Conservation (phyloP, 2,888 invertebrate genomes). For the Morpho deidamia region DNA sequence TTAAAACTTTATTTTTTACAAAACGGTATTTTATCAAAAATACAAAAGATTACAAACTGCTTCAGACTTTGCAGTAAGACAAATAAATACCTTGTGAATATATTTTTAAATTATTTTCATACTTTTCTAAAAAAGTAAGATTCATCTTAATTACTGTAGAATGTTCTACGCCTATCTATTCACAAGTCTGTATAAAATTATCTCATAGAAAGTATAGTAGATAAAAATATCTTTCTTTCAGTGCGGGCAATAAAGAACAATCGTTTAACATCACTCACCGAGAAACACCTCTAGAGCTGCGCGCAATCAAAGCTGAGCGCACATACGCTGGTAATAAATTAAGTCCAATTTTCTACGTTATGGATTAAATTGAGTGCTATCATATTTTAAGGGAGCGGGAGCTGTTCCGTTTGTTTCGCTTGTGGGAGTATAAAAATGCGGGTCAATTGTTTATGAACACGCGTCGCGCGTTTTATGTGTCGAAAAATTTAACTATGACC, state of each 20-base stretch:
- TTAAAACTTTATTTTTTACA: too few species aligned
- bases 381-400: slow-evolving; percentile 16
- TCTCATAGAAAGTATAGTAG: neutral
- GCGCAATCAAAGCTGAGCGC: slow-evolving; percentile 9
- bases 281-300: slow-evolving; percentile 8
- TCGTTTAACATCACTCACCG: slow-evolving; percentile 8
- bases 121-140: too few species aligned
- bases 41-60: too few species aligned
- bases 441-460: slow-evolving; percentile 8
- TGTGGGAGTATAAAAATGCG: slow-evolving; percentile 3
- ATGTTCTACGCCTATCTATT: too few species aligned
- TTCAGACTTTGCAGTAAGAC: too few species aligned
- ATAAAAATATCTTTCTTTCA: neutral
- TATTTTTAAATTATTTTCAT: too few species aligned
- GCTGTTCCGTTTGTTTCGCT: slow-evolving; percentile 7
- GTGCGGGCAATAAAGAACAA: slow-evolving; percentile 1
- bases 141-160: too few species aligned
- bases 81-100: too few species aligned
- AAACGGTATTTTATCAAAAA: too few species aligned
- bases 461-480: slow-evolving; percentile 2
- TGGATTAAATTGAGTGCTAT: slow-evolving; percentile 20
- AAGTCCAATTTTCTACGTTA: slow-evolving; percentile 18
- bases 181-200: too few species aligned
- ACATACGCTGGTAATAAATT: slow-evolving; percentile 17
- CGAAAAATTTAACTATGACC: neutral